These are phyloP conservation scores for Etheostoma perlongum DNA, from an alignment of 2,797 vertebrate species.

Conservation along the genomic window DNA sequence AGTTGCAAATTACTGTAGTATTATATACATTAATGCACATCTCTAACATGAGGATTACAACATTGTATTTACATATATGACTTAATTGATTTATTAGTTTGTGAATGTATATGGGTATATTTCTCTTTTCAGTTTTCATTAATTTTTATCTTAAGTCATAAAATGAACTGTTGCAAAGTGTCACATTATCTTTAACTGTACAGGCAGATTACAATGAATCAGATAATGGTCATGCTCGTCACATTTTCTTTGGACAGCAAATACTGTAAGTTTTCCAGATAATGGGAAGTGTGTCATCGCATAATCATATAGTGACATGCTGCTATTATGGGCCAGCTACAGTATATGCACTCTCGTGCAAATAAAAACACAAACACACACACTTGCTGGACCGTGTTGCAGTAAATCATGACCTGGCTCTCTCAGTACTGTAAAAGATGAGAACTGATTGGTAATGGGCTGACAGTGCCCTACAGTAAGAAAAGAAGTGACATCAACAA, in stretches of 20 bases:
- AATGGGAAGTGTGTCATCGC: not conserved
- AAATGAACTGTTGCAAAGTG: not conserved
- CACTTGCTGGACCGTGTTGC: not conserved
- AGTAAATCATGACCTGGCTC: conserved; percentile 5
- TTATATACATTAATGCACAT: not conserved
- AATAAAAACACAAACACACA: conserved; percentile 13
- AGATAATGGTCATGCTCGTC: not conserved
- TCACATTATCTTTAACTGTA: too few relatives aligned
- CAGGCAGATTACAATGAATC: not conserved
- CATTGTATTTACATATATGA: too few relatives aligned
- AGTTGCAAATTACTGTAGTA: not conserved
- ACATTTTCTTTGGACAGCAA: not conserved
- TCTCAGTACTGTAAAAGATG: not conserved
- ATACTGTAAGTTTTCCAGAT: not conserved
- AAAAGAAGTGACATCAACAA: conserved; percentile 48
- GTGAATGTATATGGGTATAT: not conserved
- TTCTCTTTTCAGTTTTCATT: not conserved
- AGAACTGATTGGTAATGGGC: conserved; percentile 43
- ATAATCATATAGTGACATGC: not conserved
- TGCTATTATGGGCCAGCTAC: not conserved
- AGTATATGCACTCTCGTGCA: not conserved
- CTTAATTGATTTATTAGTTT: not conserved
- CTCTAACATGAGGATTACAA: not conserved
- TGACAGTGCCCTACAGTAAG: conserved; percentile 33
- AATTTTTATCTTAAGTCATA: not conserved